Evolutionary conservation across 1,140 invertebrate species (phyloP).

Genomic region (Drosophila miranda): DNA sequence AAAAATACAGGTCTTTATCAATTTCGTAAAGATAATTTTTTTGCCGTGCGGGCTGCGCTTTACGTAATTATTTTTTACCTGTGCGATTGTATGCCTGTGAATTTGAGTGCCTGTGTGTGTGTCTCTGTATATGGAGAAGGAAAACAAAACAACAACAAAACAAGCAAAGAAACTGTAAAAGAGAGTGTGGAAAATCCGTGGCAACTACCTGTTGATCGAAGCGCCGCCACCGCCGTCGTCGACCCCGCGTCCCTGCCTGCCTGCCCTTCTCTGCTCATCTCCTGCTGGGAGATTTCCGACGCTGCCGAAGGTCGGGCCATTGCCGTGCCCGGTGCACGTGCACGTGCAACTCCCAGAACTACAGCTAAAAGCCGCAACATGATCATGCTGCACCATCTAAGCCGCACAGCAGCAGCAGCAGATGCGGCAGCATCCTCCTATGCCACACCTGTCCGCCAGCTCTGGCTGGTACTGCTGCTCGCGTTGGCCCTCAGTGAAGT

Average conservation of each 20-base stretch:
- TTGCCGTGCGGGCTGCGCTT: too few species aligned
- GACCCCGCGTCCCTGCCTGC: background rate
- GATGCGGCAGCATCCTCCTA: background rate
- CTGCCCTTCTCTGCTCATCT: background rate
- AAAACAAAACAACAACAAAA: slow-evolving; percentile 9
- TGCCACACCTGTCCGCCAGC: background rate
- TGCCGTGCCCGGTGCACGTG: slow-evolving; percentile 47
- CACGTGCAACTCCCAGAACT: background rate
- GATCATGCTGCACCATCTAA: background rate
- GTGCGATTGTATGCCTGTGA: too few species aligned
- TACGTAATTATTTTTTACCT: too few species aligned
- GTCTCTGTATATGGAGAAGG: background rate
- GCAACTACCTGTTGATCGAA: slow-evolving; percentile 43
- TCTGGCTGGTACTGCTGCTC: background rate
- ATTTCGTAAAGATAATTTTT: too few species aligned
- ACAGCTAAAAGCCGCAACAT: background rate
- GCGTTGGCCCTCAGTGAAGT: background rate
- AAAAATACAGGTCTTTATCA: too few species aligned
- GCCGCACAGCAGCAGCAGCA: too few species aligned
- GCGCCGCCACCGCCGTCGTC: too few species aligned
- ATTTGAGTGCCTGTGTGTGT: too few species aligned
- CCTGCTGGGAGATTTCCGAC: slow-evolving; percentile 1
- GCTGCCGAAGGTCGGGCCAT: slow-evolving; percentile 20
- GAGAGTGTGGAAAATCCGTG: slow-evolving; percentile 20
- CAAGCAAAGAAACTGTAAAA: background rate